These are phyloP conservation scores for Drosophila aff. DNA, from an alignment of 1,140 invertebrate species.

Conservation along the genomic window DNA sequence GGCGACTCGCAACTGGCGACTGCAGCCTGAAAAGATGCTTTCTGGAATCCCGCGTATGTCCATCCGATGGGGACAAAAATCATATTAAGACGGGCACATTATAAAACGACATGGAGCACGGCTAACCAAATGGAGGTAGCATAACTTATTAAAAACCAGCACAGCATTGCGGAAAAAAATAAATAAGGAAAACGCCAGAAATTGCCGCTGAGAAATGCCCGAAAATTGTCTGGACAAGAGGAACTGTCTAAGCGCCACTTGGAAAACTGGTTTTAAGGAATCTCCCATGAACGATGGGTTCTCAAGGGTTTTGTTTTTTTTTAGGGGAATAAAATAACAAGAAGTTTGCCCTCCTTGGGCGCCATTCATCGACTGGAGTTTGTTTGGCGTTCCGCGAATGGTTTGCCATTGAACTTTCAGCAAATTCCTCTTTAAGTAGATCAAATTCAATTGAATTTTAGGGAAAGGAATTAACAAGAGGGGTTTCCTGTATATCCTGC, in stretches of 20 bases:
- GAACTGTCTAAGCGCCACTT: slow-evolving; percentile 75
- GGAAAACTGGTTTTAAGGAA: slow-evolving; percentile 62
- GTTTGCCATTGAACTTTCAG: slow-evolving; percentile 65
- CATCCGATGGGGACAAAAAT: slow-evolving; percentile 74
- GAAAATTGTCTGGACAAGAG: slow-evolving; percentile 52
- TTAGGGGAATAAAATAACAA: slow-evolving; percentile 2
- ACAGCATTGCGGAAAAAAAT: slow-evolving; percentile 18
- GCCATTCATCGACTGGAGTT: slow-evolving; percentile 63
- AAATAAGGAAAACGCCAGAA: slow-evolving; percentile 44
- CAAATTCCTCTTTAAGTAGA: slow-evolving; percentile 57
- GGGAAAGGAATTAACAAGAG: background rate
- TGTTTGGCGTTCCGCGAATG: slow-evolving; percentile 25
- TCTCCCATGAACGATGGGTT: slow-evolving; percentile 14
- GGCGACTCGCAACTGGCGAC: slow-evolving; percentile 1
- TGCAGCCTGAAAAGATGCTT: slow-evolving; percentile 57
- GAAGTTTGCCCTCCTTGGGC: slow-evolving; percentile 34
- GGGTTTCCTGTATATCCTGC: slow-evolving; percentile 14
- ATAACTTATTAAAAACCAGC: slow-evolving; percentile 72
- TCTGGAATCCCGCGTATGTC: slow-evolving; percentile 75
- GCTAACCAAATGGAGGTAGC: too few relatives aligned
- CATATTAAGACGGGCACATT: slow-evolving; percentile 81
- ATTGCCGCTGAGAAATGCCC: slow-evolving; percentile 67
- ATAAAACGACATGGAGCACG: slow-evolving; percentile 67
- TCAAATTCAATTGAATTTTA: slow-evolving; percentile 28
- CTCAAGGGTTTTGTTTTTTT: background rate